A percentile compares a stretch with the other conserved stretches of the same genome.
Evolutionary conservation across 1,140 invertebrate genomes (phyloP).

Genomic region (Meloidogyne hapla): DNA sequence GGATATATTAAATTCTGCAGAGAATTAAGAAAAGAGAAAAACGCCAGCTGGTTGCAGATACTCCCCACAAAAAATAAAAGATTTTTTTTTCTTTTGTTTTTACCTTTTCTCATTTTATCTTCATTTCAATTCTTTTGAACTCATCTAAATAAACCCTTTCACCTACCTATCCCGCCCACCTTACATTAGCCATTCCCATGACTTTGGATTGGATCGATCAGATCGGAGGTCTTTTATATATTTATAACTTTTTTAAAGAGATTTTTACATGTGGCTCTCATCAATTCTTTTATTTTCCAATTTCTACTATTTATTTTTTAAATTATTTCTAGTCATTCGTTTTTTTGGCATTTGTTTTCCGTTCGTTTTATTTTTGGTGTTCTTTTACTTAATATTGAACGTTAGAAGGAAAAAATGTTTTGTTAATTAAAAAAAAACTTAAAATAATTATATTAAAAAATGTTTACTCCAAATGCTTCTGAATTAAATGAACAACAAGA

Average conservation of each 20-base stretch:
- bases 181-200: neutral
- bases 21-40: neutral
- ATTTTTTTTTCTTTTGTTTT: neutral
- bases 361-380: too few relatives aligned
- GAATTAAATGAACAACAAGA: slow-evolving; percentile 30
- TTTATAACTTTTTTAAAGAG: neutral
- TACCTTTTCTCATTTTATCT: neutral
- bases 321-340: too few relatives aligned
- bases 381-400: too few relatives aligned
- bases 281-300: neutral
- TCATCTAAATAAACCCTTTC: too few relatives aligned
- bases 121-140: too few relatives aligned
- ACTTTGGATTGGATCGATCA: neutral
- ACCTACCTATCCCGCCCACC: neutral
- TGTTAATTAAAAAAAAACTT: neutral
- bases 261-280: neutral
- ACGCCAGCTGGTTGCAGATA: neutral
- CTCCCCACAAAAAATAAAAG: neutral
- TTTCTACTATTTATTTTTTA: neutral
- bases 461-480: slow-evolving; percentile 20
- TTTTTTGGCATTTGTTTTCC: neutral
- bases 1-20: too few relatives aligned
- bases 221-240: too few relatives aligned
- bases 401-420: neutral
- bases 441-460: neutral